Conservation (phyloP, 2,797 vertebrate genomes). For the Petrocephalus schoutedeni region DNA sequence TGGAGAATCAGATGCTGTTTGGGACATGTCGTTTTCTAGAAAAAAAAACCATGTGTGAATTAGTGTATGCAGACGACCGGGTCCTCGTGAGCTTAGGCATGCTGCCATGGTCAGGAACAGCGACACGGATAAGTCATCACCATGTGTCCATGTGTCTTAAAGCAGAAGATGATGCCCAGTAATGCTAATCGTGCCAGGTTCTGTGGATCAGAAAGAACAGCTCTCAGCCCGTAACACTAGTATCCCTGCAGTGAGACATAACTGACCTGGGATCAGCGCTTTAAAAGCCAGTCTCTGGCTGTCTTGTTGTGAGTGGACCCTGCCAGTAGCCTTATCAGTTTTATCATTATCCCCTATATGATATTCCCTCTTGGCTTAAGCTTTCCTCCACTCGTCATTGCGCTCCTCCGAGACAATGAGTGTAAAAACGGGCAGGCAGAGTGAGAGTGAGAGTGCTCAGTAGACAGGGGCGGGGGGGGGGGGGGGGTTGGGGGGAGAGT, state of each 20-base stretch:
- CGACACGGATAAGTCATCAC: neutral
- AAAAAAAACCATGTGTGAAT: too few species aligned
- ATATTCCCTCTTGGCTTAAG: neutral
- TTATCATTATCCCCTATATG: neutral
- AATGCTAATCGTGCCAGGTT: neutral
- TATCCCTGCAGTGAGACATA: neutral
- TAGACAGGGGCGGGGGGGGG: neutral
- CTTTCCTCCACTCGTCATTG: neutral
- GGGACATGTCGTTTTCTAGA: too few species aligned
- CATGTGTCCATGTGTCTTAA: neutral
- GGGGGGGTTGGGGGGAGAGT: neutral
- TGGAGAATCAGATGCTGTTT: too few species aligned
- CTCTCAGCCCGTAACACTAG: neutral
- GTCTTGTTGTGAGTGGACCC: neutral
- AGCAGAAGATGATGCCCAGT: neutral
- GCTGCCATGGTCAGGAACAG: neutral
- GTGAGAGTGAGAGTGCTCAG: neutral
- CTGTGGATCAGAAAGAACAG: neutral
- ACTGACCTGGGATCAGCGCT: neutral
- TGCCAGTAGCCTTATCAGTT: neutral
- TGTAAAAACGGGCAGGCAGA: neutral
- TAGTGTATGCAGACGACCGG: too few species aligned
- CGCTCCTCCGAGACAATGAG: neutral
- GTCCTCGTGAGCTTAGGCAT: too few species aligned
- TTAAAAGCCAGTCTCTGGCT: neutral